phyloP scores from a whole-genome alignment of 2,113 vertebrate genomes.

The Anser brachyrhynchus region DNA sequence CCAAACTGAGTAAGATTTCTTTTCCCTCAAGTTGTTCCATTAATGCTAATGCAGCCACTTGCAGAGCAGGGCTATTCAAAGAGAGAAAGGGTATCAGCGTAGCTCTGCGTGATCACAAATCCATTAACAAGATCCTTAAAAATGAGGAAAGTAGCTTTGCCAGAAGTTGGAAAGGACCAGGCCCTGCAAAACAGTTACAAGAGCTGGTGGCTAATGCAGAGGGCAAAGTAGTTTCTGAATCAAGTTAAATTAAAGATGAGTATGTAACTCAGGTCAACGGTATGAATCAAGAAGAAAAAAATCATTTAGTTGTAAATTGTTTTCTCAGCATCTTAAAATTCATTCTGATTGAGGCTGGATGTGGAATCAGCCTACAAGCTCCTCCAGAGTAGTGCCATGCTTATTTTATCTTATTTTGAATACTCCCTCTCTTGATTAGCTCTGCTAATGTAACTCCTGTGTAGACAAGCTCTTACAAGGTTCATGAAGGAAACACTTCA shows the following conservation, averaged over 20 bases:
- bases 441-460: neutral
- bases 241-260: neutral
- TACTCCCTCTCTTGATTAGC: neutral
- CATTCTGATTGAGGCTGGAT: neutral
- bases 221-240: neutral
- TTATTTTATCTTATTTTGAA: neutral
- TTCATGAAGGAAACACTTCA: neutral
- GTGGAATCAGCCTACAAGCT: neutral
- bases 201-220: neutral
- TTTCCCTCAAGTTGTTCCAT: neutral
- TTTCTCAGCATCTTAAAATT: neutral
- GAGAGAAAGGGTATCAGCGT: neutral
- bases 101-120: neutral
- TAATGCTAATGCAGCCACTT: slow-evolving; percentile 26
- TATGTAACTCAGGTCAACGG: neutral
- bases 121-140: neutral
- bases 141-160: neutral
- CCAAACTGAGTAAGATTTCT: neutral
- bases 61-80: slow-evolving; percentile 9
- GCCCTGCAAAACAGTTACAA: neutral
- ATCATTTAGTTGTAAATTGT: neutral
- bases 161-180: neutral
- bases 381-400: neutral
- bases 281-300: neutral
- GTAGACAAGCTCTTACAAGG: neutral